Evolutionary conservation across 2,797 vertebrate species (phyloP).

Genomic region (Ctenochaetus hawaiiensis): DNA sequence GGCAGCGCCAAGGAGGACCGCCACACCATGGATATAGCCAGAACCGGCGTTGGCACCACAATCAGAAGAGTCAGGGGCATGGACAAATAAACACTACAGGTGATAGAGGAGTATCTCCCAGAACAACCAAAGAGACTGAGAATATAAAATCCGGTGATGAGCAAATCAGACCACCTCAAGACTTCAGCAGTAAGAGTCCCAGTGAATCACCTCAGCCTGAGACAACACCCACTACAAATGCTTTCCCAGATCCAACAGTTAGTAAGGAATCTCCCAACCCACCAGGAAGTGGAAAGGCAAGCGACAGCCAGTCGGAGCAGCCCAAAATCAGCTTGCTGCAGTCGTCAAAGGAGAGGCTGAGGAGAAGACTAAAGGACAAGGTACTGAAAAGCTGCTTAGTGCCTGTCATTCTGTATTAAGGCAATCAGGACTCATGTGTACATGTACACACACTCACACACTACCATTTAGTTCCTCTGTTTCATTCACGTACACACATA

Average conservation of each 20-base stretch:
- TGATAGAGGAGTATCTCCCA: slow-evolving; percentile 78
- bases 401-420: slow-evolving; percentile 72
- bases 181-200: slow-evolving; percentile 55
- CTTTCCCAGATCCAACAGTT: slow-evolving; percentile 37
- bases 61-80: slow-evolving; percentile 85
- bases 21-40: slow-evolving; percentile 95
- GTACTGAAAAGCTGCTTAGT: slow-evolving; percentile 83
- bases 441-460: slow-evolving; percentile 45
- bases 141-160: slow-evolving; percentile 86
- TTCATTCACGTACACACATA: slow-evolving; percentile 27
- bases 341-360: slow-evolving; percentile 96
- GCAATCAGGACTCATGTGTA: slow-evolving; percentile 48
- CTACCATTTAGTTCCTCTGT: slow-evolving; percentile 49
- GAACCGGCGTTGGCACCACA: slow-evolving; percentile 96
- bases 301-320: slow-evolving; percentile 74
- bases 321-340: slow-evolving; percentile 93
- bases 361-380: slow-evolving; percentile 97
- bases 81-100: slow-evolving; percentile 60
- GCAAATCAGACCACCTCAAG: slow-evolving; percentile 66
- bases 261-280: slow-evolving; percentile 56
- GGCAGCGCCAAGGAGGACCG: slow-evolving; percentile 86
- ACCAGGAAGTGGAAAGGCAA: slow-evolving; percentile 39
- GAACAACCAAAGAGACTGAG: slow-evolving; percentile 90
- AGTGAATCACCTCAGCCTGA: slow-evolving; percentile 57
- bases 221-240: slow-evolving; percentile 34